Base-by-base conservation (phyloP, 2,888 invertebrate genomes). In the Pyralis farinalis region DNA sequence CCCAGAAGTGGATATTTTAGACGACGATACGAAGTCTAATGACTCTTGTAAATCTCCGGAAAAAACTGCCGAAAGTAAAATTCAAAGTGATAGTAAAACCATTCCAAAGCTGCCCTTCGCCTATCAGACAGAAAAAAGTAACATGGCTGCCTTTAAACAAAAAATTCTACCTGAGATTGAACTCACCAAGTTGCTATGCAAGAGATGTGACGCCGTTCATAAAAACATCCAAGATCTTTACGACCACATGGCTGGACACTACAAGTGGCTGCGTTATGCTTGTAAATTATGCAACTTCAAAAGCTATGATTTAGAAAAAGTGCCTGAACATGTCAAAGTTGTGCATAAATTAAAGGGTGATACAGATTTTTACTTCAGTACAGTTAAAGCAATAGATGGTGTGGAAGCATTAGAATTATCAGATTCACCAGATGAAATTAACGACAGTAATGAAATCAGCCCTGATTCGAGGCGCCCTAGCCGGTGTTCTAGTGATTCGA, bases 251-350 rank as follows among this genome's bases (percentile, higher is more conserved):
- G 92, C 93, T 0, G 58, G 58, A 3, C 94, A 95, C 64, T 91
- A 93, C 44, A 92, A 92, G 44, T 94, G 94, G 92, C 91, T 92
- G 58, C 90, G 94, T 20, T 96, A 93, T 65, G 93, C 93, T 41
- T 96, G 96, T 64, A 93, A 92, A 58, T 73, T 93, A 10, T 96
- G 96, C 71, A 90, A 92, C 37, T 95, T 91, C 61, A 92, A 92
- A 61, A 91, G 93, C 44, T 94, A 92, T 52, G 80, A 90, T 8
- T 93, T 92, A 53, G 90, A 90, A 34, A 92, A 93, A 49, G 90
- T 94, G 32, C 90, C 92, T 1, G 91, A 91, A 45, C 95, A 95
- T 62, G 90, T 93, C 1, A 91, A 90, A 51, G 83, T 90, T 46
- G 84, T 90, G 0, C 94, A 94, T 62, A 90, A 91, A 53, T 80